Conservation (phyloP, 2,113 vertebrate species). For the Dasypus novemcinctus region DNA sequence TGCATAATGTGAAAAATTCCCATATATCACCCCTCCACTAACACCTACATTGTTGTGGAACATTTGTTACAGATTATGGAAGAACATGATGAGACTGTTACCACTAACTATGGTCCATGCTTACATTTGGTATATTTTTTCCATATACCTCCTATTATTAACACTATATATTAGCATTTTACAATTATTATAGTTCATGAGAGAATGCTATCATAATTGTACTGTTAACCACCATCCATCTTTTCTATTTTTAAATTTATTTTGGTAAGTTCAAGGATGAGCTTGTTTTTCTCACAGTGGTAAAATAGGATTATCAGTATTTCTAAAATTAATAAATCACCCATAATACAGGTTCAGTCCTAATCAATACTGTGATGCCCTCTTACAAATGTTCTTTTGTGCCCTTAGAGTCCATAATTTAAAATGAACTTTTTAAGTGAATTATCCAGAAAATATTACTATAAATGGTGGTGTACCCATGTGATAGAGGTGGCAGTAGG, state of each 20-base stretch:
- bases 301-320: neutral
- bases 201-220: too few species aligned
- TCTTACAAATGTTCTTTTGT: neutral
- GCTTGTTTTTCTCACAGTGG: rapidly evolving
- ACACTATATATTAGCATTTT: too few species aligned
- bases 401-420: neutral
- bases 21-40: too few species aligned
- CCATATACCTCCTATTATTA: too few species aligned
- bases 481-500: neutral
- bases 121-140: too few species aligned
- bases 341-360: neutral
- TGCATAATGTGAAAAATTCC: too few species aligned
- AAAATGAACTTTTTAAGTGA: neutral
- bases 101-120: too few species aligned
- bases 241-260: neutral
- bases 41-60: too few species aligned
- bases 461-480: neutral
- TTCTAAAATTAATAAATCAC: neutral
- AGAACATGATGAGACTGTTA: too few species aligned
- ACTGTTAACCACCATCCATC: too few species aligned
- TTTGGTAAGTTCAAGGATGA: neutral
- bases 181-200: too few species aligned
- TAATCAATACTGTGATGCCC: neutral
- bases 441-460: neutral
- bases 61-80: too few species aligned